Percentiles rank a stretch among this genome's conserved stretches.
Conservation (phyloP, 2,888 invertebrate genomes). For the Platycheirus albimanus region DNA sequence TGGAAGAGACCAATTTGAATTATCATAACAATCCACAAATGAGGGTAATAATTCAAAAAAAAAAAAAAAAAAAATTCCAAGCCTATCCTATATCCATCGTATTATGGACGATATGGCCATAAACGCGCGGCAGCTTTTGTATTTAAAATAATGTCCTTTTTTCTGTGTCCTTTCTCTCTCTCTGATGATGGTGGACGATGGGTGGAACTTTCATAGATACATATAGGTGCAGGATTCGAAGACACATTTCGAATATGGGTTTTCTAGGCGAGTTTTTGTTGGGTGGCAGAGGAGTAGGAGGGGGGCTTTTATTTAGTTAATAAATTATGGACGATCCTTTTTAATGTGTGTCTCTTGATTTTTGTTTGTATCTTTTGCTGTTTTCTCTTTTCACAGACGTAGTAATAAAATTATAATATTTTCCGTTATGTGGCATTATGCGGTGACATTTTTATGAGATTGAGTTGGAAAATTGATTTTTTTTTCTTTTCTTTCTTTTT, state of each 20-base stretch:
- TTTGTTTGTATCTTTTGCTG: too few relatives aligned
- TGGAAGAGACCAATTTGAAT: conserved; percentile 76
- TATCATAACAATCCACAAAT: conserved; percentile 76
- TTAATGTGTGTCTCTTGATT: conserved; percentile 35
- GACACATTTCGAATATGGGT: conserved; percentile 1
- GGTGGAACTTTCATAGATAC: conserved; percentile 2
- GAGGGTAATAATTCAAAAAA: conserved; percentile 70
- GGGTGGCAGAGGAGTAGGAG: too few relatives aligned
- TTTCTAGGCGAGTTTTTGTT: conserved; percentile 5
- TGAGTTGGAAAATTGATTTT: conserved; percentile 61
- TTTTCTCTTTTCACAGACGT: conserved; percentile 6
- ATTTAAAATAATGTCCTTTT: conserved; percentile 37
- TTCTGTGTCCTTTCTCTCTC: not conserved
- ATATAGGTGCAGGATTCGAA: conserved; percentile 32
- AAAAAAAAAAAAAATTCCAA: conserved; percentile 2
- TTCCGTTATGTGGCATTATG: conserved; percentile 70
- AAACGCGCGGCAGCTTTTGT: conserved; percentile 36
- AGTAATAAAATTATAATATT: conserved; percentile 74
- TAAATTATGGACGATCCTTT: conserved; percentile 72
- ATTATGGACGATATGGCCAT: conserved; percentile 9
- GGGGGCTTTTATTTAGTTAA: conserved; percentile 36
- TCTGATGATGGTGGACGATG: not conserved
- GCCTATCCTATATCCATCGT: conserved; percentile 29
- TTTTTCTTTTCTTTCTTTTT: conserved; percentile 16
- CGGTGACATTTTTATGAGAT: conserved; percentile 73